Percentiles rank a stretch among this genome's conserved stretches.
These are phyloP conservation scores for Scolopax rusticola DNA, from an alignment of 2,797 vertebrate genomes.

Conservation along the genomic window DNA sequence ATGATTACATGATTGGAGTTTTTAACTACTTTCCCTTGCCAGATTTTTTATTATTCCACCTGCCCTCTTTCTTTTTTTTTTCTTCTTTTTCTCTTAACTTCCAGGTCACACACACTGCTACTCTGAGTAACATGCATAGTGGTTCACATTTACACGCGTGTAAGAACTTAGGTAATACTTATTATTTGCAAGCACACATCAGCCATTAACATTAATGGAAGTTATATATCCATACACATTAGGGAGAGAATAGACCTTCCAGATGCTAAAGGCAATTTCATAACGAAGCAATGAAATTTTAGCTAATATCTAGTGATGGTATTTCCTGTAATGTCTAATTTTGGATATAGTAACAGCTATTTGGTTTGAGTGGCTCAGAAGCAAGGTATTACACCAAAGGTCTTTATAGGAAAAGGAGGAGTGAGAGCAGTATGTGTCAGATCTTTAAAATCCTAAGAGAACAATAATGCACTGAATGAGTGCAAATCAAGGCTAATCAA, in stretches of 20 bases:
- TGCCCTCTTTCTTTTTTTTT: not conserved
- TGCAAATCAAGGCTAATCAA: conserved; percentile 37
- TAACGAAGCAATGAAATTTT: conserved; percentile 44
- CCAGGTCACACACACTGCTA: not conserved
- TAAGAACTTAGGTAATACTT: conserved; percentile 33
- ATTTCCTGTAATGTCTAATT: conserved; percentile 48
- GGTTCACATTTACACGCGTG: not conserved
- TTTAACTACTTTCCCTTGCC: conserved; percentile 3
- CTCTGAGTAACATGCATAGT: not conserved
- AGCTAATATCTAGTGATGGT: conserved; percentile 20
- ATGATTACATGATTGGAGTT: not conserved
- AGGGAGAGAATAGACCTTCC: not conserved
- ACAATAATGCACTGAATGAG: not conserved
- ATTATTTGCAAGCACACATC: not conserved
- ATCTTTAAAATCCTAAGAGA: conserved; percentile 22
- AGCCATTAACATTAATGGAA: conserved; percentile 13
- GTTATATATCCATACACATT: not conserved
- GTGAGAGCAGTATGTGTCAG: not conserved
- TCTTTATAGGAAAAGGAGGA: not conserved
- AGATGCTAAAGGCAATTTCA: conserved; percentile 33
- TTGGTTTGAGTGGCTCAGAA: conserved; percentile 31
- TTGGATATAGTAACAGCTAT: conserved; percentile 10
- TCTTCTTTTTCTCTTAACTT: not conserved
- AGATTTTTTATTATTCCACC: not conserved
- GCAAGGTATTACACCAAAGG: not conserved